Conservation (phyloP, 2,113 vertebrate species). For the Colistium nudipinnis region DNA sequence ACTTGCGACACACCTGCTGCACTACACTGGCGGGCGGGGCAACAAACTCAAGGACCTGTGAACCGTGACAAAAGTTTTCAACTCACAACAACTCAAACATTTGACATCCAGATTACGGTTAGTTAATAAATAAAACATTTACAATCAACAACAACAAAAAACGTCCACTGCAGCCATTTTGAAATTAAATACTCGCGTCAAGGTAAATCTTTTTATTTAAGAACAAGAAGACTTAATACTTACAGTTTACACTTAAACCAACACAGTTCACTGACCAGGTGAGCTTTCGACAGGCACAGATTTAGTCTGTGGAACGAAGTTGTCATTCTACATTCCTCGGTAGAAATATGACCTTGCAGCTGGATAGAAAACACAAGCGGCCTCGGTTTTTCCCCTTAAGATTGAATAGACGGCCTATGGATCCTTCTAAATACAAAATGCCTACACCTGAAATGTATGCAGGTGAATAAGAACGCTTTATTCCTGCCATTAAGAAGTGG, state of each 20-base stretch:
- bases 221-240: constrained; percentile 29
- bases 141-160: fast-evolving
- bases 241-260: constrained; percentile 1
- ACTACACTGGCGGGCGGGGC: not conserved
- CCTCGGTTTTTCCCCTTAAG: not conserved
- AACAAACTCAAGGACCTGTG: constrained; percentile 1
- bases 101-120: not conserved
- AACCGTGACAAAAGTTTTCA: not conserved
- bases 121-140: not conserved
- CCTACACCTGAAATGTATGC: not conserved
- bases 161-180: too few relatives aligned
- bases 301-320: constrained; percentile 6
- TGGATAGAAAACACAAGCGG: not conserved
- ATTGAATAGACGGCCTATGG: not conserved
- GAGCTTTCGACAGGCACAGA: not conserved
- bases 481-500: not conserved
- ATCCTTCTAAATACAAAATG: not conserved
- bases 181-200: constrained; percentile 28
- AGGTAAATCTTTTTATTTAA: constrained; percentile 58
- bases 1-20: not conserved
- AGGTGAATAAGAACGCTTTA: not conserved
- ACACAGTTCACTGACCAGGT: constrained; percentile 1
- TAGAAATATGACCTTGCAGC: constrained; percentile 16
- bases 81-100: constrained; percentile 11
- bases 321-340: constrained; percentile 17